phyloP scores from a whole-genome alignment of 1,140 invertebrate genomes.

The Araneus ventricosus region DNA sequence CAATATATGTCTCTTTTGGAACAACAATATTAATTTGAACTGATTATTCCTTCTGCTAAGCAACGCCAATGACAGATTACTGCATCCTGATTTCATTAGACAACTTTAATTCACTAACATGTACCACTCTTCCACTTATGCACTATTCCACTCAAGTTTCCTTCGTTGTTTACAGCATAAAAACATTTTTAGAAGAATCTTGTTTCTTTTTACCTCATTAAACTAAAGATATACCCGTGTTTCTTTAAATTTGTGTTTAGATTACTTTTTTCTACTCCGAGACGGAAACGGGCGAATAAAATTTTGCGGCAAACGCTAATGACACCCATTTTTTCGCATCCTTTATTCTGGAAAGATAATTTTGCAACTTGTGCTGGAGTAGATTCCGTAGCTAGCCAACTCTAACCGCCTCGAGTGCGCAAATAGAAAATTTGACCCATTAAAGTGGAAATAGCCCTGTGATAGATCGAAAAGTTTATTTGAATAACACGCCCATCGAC shows the following conservation, averaged over 20 bases:
- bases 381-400: background rate
- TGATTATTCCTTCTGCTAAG: too few species aligned
- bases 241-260: background rate
- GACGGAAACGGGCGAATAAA: background rate
- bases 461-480: background rate
- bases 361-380: background rate
- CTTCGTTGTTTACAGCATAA: background rate
- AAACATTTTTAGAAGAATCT: background rate
- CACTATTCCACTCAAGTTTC: background rate
- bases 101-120: too few species aligned
- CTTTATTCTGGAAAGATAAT: background rate
- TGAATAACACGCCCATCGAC: background rate
- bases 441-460: background rate
- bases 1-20: too few species aligned
- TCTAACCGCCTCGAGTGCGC: background rate
- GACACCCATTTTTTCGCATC: background rate
- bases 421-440: background rate
- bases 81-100: too few species aligned
- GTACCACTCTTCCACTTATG: too few species aligned
- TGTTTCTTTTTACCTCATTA: conserved; percentile 13
- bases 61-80: too few species aligned
- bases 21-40: too few species aligned
- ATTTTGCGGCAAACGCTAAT: background rate
- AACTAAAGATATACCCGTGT: background rate
- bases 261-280: background rate